Conservation (phyloP, 1,140 invertebrate genomes). For the Heterodera carotae region DNA sequence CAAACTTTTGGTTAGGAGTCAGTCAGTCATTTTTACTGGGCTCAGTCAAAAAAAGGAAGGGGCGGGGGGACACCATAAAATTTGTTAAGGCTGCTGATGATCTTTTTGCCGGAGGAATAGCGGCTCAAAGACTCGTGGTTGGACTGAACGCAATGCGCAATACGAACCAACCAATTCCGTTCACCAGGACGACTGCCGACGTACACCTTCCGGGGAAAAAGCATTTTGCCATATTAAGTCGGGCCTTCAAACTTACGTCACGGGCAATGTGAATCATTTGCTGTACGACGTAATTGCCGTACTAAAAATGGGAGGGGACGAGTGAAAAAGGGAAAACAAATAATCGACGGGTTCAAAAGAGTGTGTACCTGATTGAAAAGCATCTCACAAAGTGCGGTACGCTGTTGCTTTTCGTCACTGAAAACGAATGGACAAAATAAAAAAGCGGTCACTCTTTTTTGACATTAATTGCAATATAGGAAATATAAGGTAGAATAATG, state of each 20-base stretch:
- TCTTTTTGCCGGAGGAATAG: conserved; percentile 41
- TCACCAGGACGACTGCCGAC: conserved; percentile 24
- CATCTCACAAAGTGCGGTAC: conserved; percentile 51
- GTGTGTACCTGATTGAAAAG: conserved; percentile 46
- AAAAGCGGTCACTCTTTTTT: too few species aligned
- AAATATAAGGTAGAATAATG: neutral
- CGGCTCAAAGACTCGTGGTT: conserved; percentile 17
- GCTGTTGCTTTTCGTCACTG: conserved; percentile 30
- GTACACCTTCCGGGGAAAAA: neutral
- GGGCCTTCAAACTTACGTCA: conserved; percentile 11
- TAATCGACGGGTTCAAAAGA: too few species aligned
- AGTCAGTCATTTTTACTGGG: too few species aligned
- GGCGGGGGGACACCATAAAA: too few species aligned
- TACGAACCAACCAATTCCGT: conserved; percentile 3
- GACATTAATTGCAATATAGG: too few species aligned
- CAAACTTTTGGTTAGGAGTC: too few species aligned
- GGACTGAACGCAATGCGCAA: neutral
- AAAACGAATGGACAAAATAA: conserved; percentile 28
- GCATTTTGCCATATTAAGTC: too few species aligned
- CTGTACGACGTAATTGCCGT: conserved; percentile 57
- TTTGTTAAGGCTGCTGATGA: conserved; percentile 20
- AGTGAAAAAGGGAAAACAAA: neutral
- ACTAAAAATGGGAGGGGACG: conserved; percentile 28
- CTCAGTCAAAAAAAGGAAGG: too few species aligned
- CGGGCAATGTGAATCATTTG: conserved; percentile 44